A percentile compares a stretch with the other conserved stretches of the same genome.
Evolutionary conservation across 2,113 vertebrate species (phyloP).

Genomic region (Hyaena hyaena): DNA sequence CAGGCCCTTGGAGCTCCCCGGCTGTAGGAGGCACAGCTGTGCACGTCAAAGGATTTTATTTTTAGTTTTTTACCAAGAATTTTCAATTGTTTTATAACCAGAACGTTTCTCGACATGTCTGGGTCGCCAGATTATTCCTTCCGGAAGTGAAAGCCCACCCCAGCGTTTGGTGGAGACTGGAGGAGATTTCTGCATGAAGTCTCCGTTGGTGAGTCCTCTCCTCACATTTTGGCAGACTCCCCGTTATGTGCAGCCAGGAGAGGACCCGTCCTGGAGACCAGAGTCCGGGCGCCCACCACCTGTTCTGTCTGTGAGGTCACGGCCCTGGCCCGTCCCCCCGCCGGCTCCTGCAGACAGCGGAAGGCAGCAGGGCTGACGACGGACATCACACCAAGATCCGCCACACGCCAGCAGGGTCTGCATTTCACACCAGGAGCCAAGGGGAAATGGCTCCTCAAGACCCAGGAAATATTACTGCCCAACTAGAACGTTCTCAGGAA

Average conservation of each 20-base stretch:
- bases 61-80: neutral
- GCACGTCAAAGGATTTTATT: neutral
- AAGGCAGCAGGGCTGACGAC: neutral
- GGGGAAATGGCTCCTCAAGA: neutral
- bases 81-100: neutral
- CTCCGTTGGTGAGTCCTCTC: neutral
- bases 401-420: neutral
- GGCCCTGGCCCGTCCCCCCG: rapidly evolving
- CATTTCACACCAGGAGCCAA: neutral
- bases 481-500: neutral
- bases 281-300: rapidly evolving
- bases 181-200: rapidly evolving
- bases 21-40: neutral
- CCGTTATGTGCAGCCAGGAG: neutral
- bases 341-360: neutral
- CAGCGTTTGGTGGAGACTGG: neutral
- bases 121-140: neutral
- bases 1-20: neutral
- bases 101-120: too few relatives aligned
- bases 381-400: neutral
- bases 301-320: neutral
- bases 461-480: neutral
- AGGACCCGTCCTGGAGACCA: rapidly evolving
- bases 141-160: neutral
- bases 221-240: neutral